Evolutionary conservation across 2,797 vertebrate species (phyloP).

Genomic region (Centropyge bicolor): DNA sequence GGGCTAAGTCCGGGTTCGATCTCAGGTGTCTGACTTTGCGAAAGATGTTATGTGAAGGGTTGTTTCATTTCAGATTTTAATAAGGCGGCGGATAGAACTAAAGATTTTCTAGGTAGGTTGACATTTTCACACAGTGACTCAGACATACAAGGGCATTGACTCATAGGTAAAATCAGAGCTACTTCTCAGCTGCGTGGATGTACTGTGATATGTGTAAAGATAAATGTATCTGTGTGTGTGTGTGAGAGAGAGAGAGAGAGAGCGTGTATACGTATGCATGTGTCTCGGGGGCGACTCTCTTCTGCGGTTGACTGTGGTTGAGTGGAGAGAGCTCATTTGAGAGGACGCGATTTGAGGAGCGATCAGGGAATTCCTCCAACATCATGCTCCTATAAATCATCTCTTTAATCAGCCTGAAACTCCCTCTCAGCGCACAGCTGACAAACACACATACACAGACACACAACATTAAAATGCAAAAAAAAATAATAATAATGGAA

Average conservation of each 20-base stretch:
- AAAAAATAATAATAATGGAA: neutral
- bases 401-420: conserved; percentile 86
- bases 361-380: conserved; percentile 84
- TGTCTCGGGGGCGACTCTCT: conserved; percentile 56
- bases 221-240: neutral
- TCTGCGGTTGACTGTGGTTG: conserved; percentile 67
- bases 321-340: conserved; percentile 78
- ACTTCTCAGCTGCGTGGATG: conserved; percentile 15
- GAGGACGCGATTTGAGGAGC: conserved; percentile 79
- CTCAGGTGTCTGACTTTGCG: conserved; percentile 38
- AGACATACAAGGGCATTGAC: conserved; percentile 32
- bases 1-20: conserved; percentile 8
- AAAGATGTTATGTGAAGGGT: conserved; percentile 30
- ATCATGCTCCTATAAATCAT: conserved; percentile 86
- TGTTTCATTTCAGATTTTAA: conserved; percentile 46
- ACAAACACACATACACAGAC: conserved; percentile 68
- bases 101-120: conserved; percentile 27
- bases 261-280: neutral
- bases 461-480: conserved; percentile 59
- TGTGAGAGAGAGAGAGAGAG: neutral
- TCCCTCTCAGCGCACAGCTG: conserved; percentile 74
- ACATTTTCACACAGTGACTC: conserved; percentile 49
- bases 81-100: conserved; percentile 18
- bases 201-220: conserved; percentile 22
- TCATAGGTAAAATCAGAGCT: conserved; percentile 21